Conservation (phyloP, 1,140 invertebrate species). For the Aradophagus sp. region DNA sequence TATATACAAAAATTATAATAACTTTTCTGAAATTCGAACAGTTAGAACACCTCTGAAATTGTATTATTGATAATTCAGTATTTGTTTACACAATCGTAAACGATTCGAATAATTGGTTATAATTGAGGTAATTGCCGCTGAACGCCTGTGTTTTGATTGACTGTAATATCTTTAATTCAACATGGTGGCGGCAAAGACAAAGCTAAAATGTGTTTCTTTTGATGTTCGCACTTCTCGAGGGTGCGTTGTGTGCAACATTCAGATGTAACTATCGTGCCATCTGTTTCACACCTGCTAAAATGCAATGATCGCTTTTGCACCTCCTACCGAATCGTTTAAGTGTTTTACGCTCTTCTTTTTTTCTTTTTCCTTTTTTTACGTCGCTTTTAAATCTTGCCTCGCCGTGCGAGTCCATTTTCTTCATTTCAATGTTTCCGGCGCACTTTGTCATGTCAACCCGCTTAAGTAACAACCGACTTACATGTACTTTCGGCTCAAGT, state of each 20-base stretch:
- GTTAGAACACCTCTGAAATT: no score
- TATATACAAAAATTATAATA: no score
- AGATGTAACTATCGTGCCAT: slow-evolving; percentile 61
- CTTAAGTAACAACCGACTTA: no score
- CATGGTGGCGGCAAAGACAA: slow-evolving; percentile 16
- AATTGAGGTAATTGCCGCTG: slow-evolving; percentile 17
- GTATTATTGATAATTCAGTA: no score
- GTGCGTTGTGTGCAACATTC: slow-evolving; percentile 41
- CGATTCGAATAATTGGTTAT: background rate
- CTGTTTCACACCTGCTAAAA: slow-evolving; percentile 72
- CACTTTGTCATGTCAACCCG: no score
- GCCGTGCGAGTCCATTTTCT: slow-evolving; percentile 7
- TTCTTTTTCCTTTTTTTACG: slow-evolving; percentile 17
- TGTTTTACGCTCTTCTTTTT: slow-evolving; percentile 21
- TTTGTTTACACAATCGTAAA: no score
- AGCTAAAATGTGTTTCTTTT: slow-evolving; percentile 45
- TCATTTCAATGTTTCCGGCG: no score
- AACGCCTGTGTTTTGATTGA: slow-evolving; percentile 35
- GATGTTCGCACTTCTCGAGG: slow-evolving; percentile 27
- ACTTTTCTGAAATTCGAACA: no score
- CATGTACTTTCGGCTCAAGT: no score
- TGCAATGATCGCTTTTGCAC: slow-evolving; percentile 65
- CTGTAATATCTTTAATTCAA: slow-evolving; percentile 25
- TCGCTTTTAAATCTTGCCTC: slow-evolving; percentile 29
- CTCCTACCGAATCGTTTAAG: slow-evolving; percentile 59